A percentile compares a stretch with the other conserved stretches of the same genome.
These are phyloP conservation scores for Cyclophora albipunctata DNA, from an alignment of 2,888 invertebrate species.

Conservation along the genomic window DNA sequence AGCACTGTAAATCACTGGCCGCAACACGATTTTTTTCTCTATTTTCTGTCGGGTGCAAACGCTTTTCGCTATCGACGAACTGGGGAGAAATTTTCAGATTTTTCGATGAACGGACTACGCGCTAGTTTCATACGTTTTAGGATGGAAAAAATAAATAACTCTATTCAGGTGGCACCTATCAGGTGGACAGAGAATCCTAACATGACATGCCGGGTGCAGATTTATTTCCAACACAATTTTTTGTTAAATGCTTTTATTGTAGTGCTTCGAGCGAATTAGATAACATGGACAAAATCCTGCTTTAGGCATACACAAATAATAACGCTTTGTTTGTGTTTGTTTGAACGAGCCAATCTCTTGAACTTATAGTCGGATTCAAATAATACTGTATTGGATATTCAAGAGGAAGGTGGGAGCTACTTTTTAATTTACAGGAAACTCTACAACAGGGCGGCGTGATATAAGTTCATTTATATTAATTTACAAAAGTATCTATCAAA, in stretches of 20 bases:
- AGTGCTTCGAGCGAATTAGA: background rate
- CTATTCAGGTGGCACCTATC: conserved; percentile 2
- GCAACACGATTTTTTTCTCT: conserved; percentile 7
- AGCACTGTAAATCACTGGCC: conserved; percentile 35
- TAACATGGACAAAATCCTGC: no score
- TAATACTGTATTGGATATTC: no score
- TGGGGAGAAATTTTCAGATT: conserved; percentile 3
- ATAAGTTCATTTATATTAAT: no score
- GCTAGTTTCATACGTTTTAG: conserved; percentile 4
- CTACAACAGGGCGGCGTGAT: no score
- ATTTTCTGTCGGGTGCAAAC: conserved; percentile 1
- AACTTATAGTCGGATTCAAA: no score
- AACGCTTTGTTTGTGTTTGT: no score
- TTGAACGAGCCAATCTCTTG: no score
- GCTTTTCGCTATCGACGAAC: conserved; percentile 11
- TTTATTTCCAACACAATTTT: conserved; percentile 7
- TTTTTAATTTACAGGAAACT: no score
- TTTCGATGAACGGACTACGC: conserved; percentile 4
- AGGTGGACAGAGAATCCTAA: conserved; percentile 5
- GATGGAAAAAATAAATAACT: conserved; percentile 6
- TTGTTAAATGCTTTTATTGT: conserved; percentile 3
- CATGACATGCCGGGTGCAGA: conserved; percentile 6
- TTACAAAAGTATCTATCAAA: no score
- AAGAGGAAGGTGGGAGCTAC: no score
- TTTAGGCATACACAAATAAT: no score